A percentile compares a stretch with the other conserved stretches of the same genome.
Conservation (phyloP, 1,140 invertebrate genomes). For the Monomorium pharaonis region DNA sequence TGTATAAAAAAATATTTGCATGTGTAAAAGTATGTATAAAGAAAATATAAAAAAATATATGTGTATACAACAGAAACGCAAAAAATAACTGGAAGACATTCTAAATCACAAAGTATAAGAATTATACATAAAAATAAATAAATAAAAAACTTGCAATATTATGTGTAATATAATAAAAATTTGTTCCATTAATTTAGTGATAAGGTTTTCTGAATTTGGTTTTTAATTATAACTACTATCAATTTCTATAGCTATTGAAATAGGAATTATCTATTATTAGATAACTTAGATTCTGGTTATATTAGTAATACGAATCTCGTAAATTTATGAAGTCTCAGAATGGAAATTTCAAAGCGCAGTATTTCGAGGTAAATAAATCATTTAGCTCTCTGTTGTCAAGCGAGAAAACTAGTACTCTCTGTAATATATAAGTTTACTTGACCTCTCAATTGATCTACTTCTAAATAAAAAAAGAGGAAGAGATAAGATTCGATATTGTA, state of each 20-base stretch:
- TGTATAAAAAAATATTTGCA: too few relatives aligned
- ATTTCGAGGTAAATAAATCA: conserved; percentile 1
- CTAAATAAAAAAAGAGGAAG: neutral
- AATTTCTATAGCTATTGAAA: neutral
- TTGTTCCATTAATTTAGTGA: neutral
- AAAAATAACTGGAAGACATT: too few relatives aligned
- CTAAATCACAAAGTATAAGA: too few relatives aligned
- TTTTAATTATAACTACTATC: neutral
- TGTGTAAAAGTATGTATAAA: too few relatives aligned
- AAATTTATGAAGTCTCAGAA: neutral
- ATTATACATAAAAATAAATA: neutral
- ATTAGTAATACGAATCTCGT: neutral
- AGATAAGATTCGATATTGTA: neutral
- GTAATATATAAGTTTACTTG: neutral
- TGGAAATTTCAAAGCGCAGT: conserved; percentile 3
- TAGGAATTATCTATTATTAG: neutral
- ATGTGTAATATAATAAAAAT: neutral
- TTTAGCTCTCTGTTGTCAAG: conserved; percentile 1
- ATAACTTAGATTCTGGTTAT: neutral
- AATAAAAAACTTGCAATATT: neutral
- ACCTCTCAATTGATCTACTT: conserved; percentile 26
- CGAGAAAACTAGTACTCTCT: neutral
- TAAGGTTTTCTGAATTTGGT: neutral
- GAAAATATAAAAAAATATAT: too few relatives aligned
- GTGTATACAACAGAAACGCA: too few relatives aligned